Evolutionary conservation across 2,888 invertebrate species (phyloP).

Genomic region (Leptinotarsa haldemani): DNA sequence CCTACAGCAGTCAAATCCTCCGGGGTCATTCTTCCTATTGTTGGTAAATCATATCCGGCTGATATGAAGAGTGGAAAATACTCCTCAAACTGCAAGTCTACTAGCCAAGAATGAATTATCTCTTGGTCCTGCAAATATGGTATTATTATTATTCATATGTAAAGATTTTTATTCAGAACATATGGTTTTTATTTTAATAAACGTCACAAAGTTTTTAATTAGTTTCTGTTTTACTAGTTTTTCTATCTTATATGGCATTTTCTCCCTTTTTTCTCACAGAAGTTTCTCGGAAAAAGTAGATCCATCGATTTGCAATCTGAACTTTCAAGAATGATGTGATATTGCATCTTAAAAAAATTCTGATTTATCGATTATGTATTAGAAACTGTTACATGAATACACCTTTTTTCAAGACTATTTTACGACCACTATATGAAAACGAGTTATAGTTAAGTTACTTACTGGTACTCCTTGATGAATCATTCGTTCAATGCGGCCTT

Average conservation of each 20-base stretch:
- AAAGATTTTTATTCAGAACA: not conserved
- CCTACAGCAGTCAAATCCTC: conserved; percentile 91
- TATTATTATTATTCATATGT: not conserved
- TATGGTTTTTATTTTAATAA: not conserved
- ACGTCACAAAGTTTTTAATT: too few species aligned
- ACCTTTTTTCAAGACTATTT: too few species aligned
- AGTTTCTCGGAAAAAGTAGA: too few species aligned
- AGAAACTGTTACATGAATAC: too few species aligned
- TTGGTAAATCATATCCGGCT: conserved; percentile 97
- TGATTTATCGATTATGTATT: too few species aligned
- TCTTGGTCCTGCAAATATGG: conserved; percentile 81
- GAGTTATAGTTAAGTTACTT: conserved; percentile 56
- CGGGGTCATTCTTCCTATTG: conserved; percentile 98
- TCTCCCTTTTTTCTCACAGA: too few species aligned
- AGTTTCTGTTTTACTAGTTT: too few species aligned
- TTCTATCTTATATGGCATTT: too few species aligned
- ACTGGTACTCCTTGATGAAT: conserved; percentile 77
- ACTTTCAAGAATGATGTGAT: too few species aligned
- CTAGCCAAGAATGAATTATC: conserved; percentile 93
- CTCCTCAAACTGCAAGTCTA: conserved; percentile 93
- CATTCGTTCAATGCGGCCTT: conserved; percentile 78
- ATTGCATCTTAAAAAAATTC: too few species aligned
- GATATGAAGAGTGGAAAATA: conserved; percentile 93
- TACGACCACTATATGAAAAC: not conserved
- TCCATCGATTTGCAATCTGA: too few species aligned